Evolutionary conservation across 2,888 invertebrate species (phyloP), one percentile per base, ranked within the genome.

Genomic region (Synergus japonicus): DNA sequence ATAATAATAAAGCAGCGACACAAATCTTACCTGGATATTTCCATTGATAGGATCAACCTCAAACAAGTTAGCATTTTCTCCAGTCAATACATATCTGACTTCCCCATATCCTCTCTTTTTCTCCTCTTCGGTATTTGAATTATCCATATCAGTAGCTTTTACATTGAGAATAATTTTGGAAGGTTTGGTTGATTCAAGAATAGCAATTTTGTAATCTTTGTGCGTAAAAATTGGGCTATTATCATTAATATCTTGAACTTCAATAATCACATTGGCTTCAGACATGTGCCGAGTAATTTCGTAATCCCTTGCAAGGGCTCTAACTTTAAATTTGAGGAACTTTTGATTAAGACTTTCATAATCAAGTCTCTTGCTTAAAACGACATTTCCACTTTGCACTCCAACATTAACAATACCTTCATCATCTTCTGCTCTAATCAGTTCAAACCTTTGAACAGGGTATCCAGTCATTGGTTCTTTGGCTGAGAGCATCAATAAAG

Each of bases 181-280:
- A 84, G 95, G 93, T 78, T 94, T 94, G 4, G 95, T 94, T 37
- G 96, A 96, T 90, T 97, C 97, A 2, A 95, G 88, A 1, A 97
- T 93, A 63, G 95, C 95, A 1, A 95, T 95, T 90, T 95, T 95
- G 87, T 96, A 97, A 2, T 94, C 95, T 84, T 94, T 93, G 86
- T 95, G 94, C 77, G 94, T 94, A 89, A 97, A 97, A 69, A 93
- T 92, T 0, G 97, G 97, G 81, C 94, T 93, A 89, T 97, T 96
- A 87, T 97, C 97, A 88, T 97, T 97, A 0, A 96, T 93, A 89
- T 97, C 97, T 76, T 95, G 93, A 0, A 97, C 95, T 83, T 95
- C 94, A 41, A 97, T 94, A 64, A 94, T 94, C 1, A 97, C 94
- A 82, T 94, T 95, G 0, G 96, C 96, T 77, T 94, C 94, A 64